Percentiles rank a stretch among this genome's conserved stretches.
Evolutionary conservation across 2,113 vertebrate species (phyloP).

Genomic region (Toxotes chatareus): DNA sequence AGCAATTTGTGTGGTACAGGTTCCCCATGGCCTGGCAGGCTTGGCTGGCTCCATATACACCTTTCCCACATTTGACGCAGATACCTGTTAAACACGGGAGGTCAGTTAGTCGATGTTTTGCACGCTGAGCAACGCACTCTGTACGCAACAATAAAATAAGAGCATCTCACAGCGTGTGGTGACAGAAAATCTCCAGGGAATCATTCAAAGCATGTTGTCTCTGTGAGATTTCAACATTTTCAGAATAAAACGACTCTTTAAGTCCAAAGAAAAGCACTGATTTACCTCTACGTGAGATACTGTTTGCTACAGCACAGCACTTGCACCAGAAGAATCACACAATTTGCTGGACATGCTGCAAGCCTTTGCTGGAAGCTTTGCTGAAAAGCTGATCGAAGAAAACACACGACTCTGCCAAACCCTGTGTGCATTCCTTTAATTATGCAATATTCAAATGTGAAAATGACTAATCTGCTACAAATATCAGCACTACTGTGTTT

Average conservation of each 20-base stretch:
- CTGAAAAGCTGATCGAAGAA: slow-evolving; percentile 13
- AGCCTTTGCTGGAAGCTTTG: not conserved
- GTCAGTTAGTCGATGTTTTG: slow-evolving; percentile 1
- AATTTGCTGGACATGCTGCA: not conserved
- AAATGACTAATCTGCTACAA: not conserved
- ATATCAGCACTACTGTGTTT: not conserved
- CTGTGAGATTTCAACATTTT: not conserved
- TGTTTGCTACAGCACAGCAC: not conserved
- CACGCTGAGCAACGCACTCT: not conserved
- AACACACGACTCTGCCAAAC: not conserved
- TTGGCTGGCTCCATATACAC: slow-evolving; percentile 96
- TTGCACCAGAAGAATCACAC: slow-evolving; percentile 3
- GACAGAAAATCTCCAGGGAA: not conserved
- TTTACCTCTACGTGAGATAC: not conserved
- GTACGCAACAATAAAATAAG: slow-evolving; percentile 7
- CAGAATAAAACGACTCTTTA: not conserved
- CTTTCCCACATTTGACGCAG: slow-evolving; percentile 97
- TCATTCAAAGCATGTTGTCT: not conserved
- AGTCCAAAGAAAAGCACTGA: not conserved
- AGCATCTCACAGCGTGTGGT: not conserved
- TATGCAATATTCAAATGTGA: slow-evolving; percentile 2
- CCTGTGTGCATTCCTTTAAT: not conserved
- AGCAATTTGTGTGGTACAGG: slow-evolving; percentile 98
- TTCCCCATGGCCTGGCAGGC: slow-evolving; percentile 99
- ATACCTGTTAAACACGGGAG: slow-evolving; percentile 86